Conservation (phyloP, 2,888 invertebrate genomes). For the Heliconius charithonia region DNA sequence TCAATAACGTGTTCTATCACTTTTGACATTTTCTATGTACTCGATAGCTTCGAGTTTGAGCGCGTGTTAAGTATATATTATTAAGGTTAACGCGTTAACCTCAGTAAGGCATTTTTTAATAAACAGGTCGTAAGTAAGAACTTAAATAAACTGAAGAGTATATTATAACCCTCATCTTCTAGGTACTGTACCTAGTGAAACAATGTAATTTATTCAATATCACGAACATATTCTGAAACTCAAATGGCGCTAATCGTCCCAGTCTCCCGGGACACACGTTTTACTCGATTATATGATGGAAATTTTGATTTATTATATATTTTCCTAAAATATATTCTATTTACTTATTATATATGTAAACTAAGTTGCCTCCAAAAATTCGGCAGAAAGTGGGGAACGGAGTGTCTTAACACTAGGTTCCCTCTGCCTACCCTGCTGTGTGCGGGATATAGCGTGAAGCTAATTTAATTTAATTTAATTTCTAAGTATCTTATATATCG, state of each 20-base stretch:
- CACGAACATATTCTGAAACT: conserved; percentile 64
- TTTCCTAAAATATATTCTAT: not conserved
- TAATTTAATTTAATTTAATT: too few relatives aligned
- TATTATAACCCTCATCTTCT: conserved; percentile 1
- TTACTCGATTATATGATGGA: conserved; percentile 27
- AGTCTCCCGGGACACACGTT: conserved; percentile 44
- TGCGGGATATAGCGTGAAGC: too few relatives aligned
- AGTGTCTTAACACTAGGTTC: too few relatives aligned
- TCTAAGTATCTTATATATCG: not conserved
- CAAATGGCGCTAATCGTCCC: conserved; percentile 51
- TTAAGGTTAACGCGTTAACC: too few relatives aligned
- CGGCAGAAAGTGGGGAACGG: too few relatives aligned
- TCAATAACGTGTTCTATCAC: too few relatives aligned
- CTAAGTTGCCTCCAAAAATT: too few relatives aligned
- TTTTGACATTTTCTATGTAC: too few relatives aligned
- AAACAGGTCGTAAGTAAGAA: not conserved
- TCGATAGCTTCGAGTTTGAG: too few relatives aligned
- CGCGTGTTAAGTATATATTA: too few relatives aligned
- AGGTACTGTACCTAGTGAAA: not conserved
- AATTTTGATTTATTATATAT: conserved; percentile 6
- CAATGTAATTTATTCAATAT: conserved; percentile 67
- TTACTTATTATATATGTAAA: not conserved
- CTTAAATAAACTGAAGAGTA: conserved; percentile 4
- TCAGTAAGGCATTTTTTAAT: not conserved
- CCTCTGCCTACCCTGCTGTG: too few relatives aligned